Evolutionary conservation across 2,113 vertebrate species (phyloP), one percentile per base, ranked within the genome.

Genomic region (Sphaerodactylus townsendi): DNA sequence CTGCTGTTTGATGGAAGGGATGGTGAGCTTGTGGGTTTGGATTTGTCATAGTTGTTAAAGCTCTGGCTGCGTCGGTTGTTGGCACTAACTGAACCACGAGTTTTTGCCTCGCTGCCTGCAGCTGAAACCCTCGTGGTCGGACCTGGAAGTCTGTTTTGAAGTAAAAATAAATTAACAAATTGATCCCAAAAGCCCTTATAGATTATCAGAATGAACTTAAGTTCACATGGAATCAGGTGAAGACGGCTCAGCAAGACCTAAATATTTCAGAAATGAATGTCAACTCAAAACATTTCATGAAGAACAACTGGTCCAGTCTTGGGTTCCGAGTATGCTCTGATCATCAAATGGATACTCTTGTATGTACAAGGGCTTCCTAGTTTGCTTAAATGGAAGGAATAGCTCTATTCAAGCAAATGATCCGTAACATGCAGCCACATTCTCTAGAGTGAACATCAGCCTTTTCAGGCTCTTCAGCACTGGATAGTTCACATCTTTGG

Each of bases 61-160:
- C 97, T 98, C 96, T 98, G 99, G 92, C 99, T 99, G 89, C 98
- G 98, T 25, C 98, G 95, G 94, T 98, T 98, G 91, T 96, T 97
- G 83, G 96, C 95, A 90, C 95, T 88, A 81, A 96, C 87, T 48
- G 97, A 94, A 76, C 96, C 97, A 44, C 97, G 97, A 82, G 96
- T 91, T 93, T 97, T 97, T 93, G 96, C 93, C 91, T 99, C 99
- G 53, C 96, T 96, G 96, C 97, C 97, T 56, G 97, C 97, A 96
- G 97, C 84, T 56, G 97, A 97, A 90, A 97, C 95, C 93, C 98
- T 98, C 21, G 95, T 83, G 19, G 97, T 97, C 74, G 98, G 99
- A 87, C 98, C 99, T 84, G 99, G 99, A 89, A 99, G 98, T 95
- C 99, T 99, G 93, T 81, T 79, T 79, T 41, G 82, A 89, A 41